Conservation (phyloP, 2,113 vertebrate species). For the Morone saxatilis region DNA sequence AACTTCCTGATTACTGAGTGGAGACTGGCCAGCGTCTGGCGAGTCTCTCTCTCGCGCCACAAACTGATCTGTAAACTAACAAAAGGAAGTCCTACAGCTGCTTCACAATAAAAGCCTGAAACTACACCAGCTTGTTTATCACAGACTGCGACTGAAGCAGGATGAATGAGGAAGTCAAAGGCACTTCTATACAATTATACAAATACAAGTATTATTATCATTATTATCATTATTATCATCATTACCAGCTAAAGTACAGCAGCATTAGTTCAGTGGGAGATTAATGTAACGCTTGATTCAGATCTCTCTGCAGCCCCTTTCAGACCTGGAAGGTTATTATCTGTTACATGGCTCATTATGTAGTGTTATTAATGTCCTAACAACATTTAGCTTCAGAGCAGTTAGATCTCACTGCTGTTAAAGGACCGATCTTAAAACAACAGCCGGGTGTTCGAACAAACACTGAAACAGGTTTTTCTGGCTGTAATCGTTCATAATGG, state of each 20-base stretch:
- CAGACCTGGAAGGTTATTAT: background rate
- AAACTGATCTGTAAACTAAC: too few species aligned
- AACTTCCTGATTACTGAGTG: background rate
- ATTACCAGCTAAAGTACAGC: background rate
- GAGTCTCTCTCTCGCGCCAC: too few species aligned
- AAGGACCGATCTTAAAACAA: background rate
- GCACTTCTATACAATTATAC: slow-evolving; percentile 7
- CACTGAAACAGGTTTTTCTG: background rate
- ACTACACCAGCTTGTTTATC: background rate
- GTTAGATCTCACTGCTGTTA: background rate
- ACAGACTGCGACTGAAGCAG: background rate
- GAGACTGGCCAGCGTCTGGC: too few species aligned
- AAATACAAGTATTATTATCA: too few species aligned
- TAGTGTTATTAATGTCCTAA: too few species aligned
- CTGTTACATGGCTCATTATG: background rate
- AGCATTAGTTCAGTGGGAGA: background rate
- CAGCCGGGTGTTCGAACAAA: background rate
- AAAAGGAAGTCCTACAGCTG: background rate
- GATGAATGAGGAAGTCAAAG: background rate
- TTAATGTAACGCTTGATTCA: background rate
- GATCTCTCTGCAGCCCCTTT: background rate
- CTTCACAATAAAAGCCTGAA: background rate
- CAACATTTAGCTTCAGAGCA: too few species aligned
- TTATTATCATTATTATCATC: too few species aligned
- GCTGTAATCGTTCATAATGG: too few species aligned